Base-by-base conservation (phyloP, 2,888 invertebrate genomes). In the Orthonychiurus folsomi region DNA sequence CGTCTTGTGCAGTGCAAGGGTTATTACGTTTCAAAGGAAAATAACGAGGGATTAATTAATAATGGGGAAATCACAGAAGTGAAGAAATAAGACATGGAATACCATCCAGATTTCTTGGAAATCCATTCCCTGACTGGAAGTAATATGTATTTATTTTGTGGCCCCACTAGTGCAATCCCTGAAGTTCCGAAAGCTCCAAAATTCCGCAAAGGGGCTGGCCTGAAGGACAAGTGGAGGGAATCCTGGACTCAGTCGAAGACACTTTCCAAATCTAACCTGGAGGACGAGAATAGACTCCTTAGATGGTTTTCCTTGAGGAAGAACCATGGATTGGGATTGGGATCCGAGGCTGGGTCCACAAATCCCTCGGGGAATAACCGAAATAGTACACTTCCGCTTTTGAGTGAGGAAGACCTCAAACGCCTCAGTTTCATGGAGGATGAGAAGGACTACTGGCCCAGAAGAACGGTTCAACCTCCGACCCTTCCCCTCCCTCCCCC, bases 251-350 rank as follows among this genome's bases (percentile, higher is more conserved):
- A 70, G 62, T 64, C 70, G n/a, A 69, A 73, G 63, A 64, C 72
- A 21, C 37, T 69, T 50, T 62, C 70, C n/a, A 73, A 68, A 59
- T 55, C 66, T 25, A 67, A 61, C 50, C 63, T 69, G 66, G 71
- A 73, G 25, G 71, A 67, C 15, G 69, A 79, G 57, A 88, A 89
- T 66, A 81, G 88, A 63, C 81, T 92, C 56, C 86, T 90, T 37
- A 82, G 93, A 72, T 92, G 91, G 90, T 93, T 92, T 81, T 91
- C 90, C 74, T 88, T 92, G 68, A 20, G 76, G 76, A 20, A 78
- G 76, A 63, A 75, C 75, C 18, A 75, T 74, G 61, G 61, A 53
- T 47, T 61, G 15, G 24, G 21, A 5, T 20, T n/a, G 3, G 65
- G 61, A 20, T 20, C 50, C 20, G 50, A 61, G 3, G 59, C 54